These are phyloP conservation scores for Coremacera marginata DNA, from an alignment of 2,888 invertebrate genomes.

Conservation along the genomic window DNA sequence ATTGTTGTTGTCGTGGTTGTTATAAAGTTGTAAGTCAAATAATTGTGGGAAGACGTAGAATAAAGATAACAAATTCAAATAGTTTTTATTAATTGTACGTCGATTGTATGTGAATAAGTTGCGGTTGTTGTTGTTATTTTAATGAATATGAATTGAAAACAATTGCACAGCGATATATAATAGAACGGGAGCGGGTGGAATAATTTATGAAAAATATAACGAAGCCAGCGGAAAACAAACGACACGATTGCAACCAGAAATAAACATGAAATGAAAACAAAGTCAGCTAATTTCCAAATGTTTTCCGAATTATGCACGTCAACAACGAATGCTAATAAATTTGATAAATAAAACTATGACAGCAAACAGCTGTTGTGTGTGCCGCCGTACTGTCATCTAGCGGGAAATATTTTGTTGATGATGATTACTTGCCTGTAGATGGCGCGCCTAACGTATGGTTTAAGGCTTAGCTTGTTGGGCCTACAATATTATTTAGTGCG, in stretches of 20 bases:
- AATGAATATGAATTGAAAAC: constrained; percentile 8
- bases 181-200: background rate
- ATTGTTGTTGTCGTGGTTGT: constrained; percentile 11
- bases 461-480: background rate
- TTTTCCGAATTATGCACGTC: background rate
- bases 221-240: background rate
- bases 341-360: constrained; percentile 8
- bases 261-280: constrained; percentile 29
- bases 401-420: background rate
- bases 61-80: constrained; percentile 4
- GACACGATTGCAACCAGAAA: constrained; percentile 2
- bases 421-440: background rate
- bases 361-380: constrained; percentile 9
- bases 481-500: no score
- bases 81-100: constrained; percentile 20
- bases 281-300: background rate
- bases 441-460: background rate
- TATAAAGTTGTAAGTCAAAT: background rate
- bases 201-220: background rate
- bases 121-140: background rate
- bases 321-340: background rate
- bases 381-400: background rate
- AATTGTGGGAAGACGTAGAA: constrained; percentile 17
- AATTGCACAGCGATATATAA: constrained; percentile 11
- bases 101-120: constrained; percentile 4